Evolutionary conservation across 2,888 invertebrate species (phyloP).

Genomic region (Lithodes maja): DNA sequence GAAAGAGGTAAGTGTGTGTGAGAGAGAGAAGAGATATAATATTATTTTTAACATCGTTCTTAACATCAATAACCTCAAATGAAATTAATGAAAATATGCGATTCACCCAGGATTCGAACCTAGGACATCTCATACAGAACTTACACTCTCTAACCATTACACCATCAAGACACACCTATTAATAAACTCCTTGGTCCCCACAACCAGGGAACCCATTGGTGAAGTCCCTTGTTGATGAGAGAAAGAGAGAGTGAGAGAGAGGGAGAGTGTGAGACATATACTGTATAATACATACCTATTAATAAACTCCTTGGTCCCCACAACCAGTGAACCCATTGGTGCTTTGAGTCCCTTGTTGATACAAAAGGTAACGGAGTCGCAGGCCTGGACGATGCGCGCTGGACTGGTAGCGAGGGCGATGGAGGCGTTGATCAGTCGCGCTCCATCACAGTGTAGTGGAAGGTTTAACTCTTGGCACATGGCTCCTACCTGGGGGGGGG

Average conservation of each 20-base stretch:
- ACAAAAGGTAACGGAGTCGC: conserved; percentile 89
- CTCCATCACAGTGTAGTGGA: conserved; percentile 94
- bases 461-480: conserved; percentile 81
- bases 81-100: too few species aligned
- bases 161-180: too few species aligned
- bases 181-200: conserved; percentile 85
- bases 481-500: conserved; percentile 76
- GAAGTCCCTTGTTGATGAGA: conserved; percentile 73
- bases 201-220: conserved; percentile 90
- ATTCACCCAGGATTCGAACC: too few species aligned
- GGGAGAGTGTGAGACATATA: too few species aligned
- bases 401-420: conserved; percentile 81
- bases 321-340: conserved; percentile 90
- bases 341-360: conserved; percentile 93
- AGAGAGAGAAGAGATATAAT: too few species aligned
- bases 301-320: conserved; percentile 85
- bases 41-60: too few species aligned
- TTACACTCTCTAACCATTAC: too few species aligned
- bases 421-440: conserved; percentile 92
- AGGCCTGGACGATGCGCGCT: conserved; percentile 81
- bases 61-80: too few species aligned
- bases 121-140: too few species aligned
- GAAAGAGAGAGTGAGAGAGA: too few species aligned
- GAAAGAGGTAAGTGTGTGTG: conserved; percentile 70
- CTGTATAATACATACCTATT: background rate